Evolutionary conservation across 2,888 invertebrate genomes (phyloP), one percentile per base, ranked within the genome.

Genomic region (Vandiemenella viatica): DNA sequence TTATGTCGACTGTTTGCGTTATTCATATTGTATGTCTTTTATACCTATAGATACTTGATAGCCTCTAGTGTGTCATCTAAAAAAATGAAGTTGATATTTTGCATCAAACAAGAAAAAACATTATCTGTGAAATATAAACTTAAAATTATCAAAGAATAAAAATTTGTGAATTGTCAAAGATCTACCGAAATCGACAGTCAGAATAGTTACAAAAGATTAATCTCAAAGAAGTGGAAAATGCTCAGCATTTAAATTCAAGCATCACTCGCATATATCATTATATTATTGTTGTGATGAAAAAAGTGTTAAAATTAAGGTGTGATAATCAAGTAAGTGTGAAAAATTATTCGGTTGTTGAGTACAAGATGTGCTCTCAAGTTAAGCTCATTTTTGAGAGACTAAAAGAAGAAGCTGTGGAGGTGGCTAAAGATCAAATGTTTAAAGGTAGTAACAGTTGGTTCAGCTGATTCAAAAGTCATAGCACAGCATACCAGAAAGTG

Each of bases 371-470:
- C 38, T 1, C 8, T n/a, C n/a, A n/a, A n/a, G n/a, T n/a, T n/a
- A n/a, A n/a, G n/a, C n/a, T n/a, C n/a, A 26, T 26, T 26, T 26
- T 26, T 26, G 1, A 1, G 8, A 26, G 26, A 26, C 13, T 26
- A 26, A 26, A 26, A 26, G 26, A 26, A 10, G 26, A 26, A 26
- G 26, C 13, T 26, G 1, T 8, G 13, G 26, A 26, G 26, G 1
- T 26, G 26, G 47, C 21, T 10, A 47, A 47, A 47, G 41, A 47
- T 47, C 40, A 47, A 47, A 8, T 4, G 21, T 47, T 47, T 42
- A 22, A 19, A 48, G 17, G 32, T 13, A 47, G 21, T 21, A 47
- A 47, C 42, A 23, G 41, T 41, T 47, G 47, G 42, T 41, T 41
- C 41, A 41, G 23, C 41, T 4, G 47, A 41, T 42, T 47, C 10